Conservation (phyloP, 2,888 invertebrate genomes). For the Athalia rosae region DNA sequence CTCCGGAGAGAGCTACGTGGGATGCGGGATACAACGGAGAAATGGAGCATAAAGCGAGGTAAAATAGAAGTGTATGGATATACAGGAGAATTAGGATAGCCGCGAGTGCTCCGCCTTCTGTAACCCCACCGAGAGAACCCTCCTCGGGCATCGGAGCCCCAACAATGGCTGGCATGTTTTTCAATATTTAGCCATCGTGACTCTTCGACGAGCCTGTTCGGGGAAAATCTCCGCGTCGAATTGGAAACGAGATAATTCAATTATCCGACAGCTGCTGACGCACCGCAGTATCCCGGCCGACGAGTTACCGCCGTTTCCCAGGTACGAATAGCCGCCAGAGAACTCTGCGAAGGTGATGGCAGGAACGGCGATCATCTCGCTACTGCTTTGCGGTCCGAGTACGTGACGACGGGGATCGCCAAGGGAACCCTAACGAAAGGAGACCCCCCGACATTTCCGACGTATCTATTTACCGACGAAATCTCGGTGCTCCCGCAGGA, state of each 20-base stretch:
- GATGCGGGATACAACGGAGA: no score
- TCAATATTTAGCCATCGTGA: constrained; percentile 74
- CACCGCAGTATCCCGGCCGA: constrained; percentile 48
- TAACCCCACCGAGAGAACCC: constrained; percentile 39
- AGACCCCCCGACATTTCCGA: no score
- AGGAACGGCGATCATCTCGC: constrained; percentile 28
- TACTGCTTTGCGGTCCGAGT: neutral
- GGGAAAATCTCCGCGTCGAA: constrained; percentile 72
- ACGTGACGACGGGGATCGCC: constrained; percentile 29
- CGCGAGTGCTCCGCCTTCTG: constrained; percentile 40
- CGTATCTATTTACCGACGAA: no score
- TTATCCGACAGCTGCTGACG: constrained; percentile 70
- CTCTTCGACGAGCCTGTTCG: constrained; percentile 70
- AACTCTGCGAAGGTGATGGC: constrained; percentile 30
- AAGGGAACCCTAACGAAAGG: neutral
- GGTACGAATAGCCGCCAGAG: constrained; percentile 12
- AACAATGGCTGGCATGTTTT: constrained; percentile 72
- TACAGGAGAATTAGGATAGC: constrained; percentile 17
- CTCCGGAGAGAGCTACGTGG: no score
- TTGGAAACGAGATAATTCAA: constrained; percentile 73
- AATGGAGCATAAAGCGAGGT: no score
- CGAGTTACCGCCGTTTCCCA: neutral
- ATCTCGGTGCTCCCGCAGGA: no score
- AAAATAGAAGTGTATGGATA: neutral
- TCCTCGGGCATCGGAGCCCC: constrained; percentile 56